Percentiles rank a stretch among this genome's conserved stretches.
Conservation (phyloP, 2,113 vertebrate genomes). For the Corythoichthys haematopterus region DNA sequence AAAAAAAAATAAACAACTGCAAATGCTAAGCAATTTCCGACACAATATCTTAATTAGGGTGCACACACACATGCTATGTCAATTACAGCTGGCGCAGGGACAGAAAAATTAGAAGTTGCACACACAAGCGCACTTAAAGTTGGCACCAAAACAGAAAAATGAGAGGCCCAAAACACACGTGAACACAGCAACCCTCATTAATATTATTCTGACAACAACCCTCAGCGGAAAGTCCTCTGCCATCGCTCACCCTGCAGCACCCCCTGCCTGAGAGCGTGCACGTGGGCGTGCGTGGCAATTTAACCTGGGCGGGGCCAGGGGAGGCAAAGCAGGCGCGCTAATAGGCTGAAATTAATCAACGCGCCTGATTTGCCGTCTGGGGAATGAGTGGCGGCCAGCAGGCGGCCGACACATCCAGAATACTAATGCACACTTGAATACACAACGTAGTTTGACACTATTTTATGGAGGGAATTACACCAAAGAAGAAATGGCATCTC, state of each 20-base stretch:
- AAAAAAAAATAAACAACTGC: slow-evolving; percentile 24
- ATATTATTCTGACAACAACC: slow-evolving; percentile 78
- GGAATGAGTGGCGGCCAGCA: slow-evolving; percentile 64
- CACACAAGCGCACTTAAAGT: slow-evolving; percentile 16
- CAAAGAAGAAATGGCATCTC: background rate
- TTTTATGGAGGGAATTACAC: slow-evolving; percentile 1
- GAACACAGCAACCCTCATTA: slow-evolving; percentile 66
- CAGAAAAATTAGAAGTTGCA: background rate
- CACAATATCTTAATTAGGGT: background rate
- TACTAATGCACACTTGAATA: slow-evolving; percentile 60
- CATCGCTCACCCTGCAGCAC: slow-evolving; percentile 70
- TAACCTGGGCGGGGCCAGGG: slow-evolving; percentile 74
- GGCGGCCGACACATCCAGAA: slow-evolving; percentile 63
- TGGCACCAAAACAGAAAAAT: slow-evolving; percentile 23
- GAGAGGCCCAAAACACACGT: slow-evolving; percentile 13
- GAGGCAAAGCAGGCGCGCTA: slow-evolving; percentile 69
- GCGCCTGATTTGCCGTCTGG: slow-evolving; percentile 73
- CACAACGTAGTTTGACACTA: background rate
- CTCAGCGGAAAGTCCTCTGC: slow-evolving; percentile 69
- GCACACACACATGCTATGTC: background rate
- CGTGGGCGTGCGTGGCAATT: slow-evolving; percentile 66
- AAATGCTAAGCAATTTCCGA: slow-evolving; percentile 6
- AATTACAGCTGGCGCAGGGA: background rate
- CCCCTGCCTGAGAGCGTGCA: slow-evolving; percentile 44
- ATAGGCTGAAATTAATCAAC: slow-evolving; percentile 83